These are phyloP conservation scores for Malacosoma neustria DNA, from an alignment of 2,888 invertebrate species.

Conservation along the genomic window DNA sequence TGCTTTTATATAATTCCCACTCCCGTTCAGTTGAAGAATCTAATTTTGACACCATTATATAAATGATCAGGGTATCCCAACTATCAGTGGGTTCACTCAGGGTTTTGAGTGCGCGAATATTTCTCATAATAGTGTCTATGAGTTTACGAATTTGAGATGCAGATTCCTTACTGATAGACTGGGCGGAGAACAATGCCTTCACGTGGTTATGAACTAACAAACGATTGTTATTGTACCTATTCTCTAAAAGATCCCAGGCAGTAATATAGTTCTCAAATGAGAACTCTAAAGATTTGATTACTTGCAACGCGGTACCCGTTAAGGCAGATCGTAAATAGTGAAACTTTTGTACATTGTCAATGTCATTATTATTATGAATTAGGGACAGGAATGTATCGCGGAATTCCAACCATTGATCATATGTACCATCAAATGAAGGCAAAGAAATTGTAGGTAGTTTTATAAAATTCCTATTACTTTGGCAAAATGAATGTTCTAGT, in stretches of 20 bases:
- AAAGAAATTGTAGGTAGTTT: constrained; percentile 12
- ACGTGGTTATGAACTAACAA: constrained; percentile 5
- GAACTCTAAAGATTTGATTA: constrained; percentile 11
- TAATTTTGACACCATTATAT: constrained; percentile 1
- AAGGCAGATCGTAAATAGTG: constrained; percentile 13
- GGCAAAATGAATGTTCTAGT: too few species aligned
- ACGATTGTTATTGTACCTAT: constrained; percentile 5
- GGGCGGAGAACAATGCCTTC: constrained; percentile 2
- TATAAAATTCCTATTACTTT: too few species aligned
- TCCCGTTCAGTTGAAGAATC: neutral
- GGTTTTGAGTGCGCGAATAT: constrained; percentile 1
- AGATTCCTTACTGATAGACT: constrained; percentile 1
- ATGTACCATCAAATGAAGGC: constrained; percentile 13
- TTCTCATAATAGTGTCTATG: constrained; percentile 6
- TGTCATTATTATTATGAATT: constrained; percentile 8
- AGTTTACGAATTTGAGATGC: neutral
- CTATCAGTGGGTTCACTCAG: neutral
- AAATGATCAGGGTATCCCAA: constrained; percentile 2
- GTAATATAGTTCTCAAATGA: constrained; percentile 2
- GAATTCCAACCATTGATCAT: constrained; percentile 15
- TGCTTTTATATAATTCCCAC: constrained; percentile 1
- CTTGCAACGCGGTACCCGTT: constrained; percentile 6
- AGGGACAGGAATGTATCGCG: constrained; percentile 10
- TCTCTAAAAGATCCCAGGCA: constrained; percentile 4
- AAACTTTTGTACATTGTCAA: constrained; percentile 12